These are phyloP conservation scores for Caenorhabditis latens DNA, from an alignment of 1,140 invertebrate species.

Conservation along the genomic window DNA sequence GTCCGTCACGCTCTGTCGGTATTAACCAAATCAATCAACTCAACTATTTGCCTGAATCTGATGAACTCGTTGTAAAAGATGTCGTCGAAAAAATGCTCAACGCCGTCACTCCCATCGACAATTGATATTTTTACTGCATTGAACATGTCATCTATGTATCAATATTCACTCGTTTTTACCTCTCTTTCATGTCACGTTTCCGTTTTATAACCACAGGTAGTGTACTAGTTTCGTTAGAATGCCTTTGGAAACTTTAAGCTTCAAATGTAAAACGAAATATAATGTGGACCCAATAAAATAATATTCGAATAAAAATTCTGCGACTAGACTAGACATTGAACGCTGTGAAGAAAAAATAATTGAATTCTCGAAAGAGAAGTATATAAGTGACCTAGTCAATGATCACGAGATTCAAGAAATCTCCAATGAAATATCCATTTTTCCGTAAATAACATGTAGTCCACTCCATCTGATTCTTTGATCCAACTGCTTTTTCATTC, in stretches of 20 bases:
- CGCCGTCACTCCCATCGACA: background rate
- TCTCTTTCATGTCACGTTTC: background rate
- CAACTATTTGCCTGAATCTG: background rate
- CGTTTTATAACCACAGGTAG: no score
- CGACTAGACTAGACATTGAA: background rate
- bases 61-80: background rate
- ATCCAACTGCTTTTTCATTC: background rate
- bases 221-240: no score
- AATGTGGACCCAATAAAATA: no score
- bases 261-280: no score
- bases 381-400: background rate
- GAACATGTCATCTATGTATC: no score
- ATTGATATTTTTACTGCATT: background rate
- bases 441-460: slow-evolving; percentile 14
- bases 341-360: background rate
- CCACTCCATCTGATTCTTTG: background rate
- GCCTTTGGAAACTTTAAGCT: no score
- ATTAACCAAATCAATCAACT: background rate
- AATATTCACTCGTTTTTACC: background rate
- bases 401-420: slow-evolving; percentile 1
- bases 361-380: background rate
- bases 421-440: background rate
- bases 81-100: slow-evolving; percentile 6
- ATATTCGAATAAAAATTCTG: no score
- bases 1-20: background rate